Base-by-base conservation (phyloP, 2,113 vertebrate genomes). In the Pantherophis guttatus region DNA sequence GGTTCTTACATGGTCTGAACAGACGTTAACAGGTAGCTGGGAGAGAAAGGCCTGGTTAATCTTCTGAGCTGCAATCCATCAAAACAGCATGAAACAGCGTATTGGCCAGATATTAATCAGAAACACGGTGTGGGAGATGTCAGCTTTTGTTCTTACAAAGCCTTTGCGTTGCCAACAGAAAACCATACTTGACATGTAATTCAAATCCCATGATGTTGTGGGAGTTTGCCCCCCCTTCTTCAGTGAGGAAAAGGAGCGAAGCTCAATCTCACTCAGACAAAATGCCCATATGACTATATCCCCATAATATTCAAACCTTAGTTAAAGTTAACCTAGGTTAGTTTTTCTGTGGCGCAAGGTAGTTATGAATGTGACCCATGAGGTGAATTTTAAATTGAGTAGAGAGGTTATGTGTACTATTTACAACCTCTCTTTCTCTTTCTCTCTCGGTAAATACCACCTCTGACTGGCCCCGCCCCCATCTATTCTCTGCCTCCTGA, bases 101-200 rank as follows among this genome's bases (percentile, higher is more conserved):
- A 95, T 91, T 92, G 94, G 95, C 93, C 95, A 96, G 95, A 96
- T 92, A 92, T 94, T 95, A 94, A 95, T 96, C 96, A 95, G 93
- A 57, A 91, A 93, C 55, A 1, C 19, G 1, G 86, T 23, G 90
- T 15, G 39, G 50, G 1, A 88, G 33, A 95, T 94, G 95, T 94
- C 96, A 91, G 94, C 90, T 95, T 95, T 90, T 93, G 93, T 96
- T 97, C 94, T 94, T 93, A 96, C 96, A 95, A 93, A 91, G 90
- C 93, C 89, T 94, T 96, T 95, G 94, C 93, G 87, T 95, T 96
- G 94, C 94, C 95, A 96, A 94, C 94, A 95, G 97, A 96, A 96
- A 96, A 96, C 95, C 94, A 57, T 92, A 94, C 95, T 96, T 97
- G 96, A 97, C 97, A 95, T 97, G 97, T 96, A 96, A 96, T 97